These are phyloP conservation scores for Fabriciana adippe DNA, from an alignment of 2,888 invertebrate species.

Conservation along the genomic window DNA sequence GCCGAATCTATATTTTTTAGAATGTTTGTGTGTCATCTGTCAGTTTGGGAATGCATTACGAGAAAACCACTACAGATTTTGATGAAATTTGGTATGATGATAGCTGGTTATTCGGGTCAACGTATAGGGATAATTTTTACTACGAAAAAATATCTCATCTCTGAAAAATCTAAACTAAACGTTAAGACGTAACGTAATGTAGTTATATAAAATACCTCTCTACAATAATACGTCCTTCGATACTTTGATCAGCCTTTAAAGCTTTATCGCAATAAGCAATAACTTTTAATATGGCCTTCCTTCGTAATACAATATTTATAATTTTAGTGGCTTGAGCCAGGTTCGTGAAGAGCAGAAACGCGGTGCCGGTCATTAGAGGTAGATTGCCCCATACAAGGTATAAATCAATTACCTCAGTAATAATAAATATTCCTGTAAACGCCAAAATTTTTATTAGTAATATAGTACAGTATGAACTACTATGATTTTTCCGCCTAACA, in stretches of 20 bases:
- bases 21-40: no score
- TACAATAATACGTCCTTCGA: conserved; percentile 56
- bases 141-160: no score
- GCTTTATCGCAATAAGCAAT: conserved; percentile 53
- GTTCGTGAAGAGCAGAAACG: conserved; percentile 74
- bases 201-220: conserved; percentile 51
- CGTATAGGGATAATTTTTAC: no score
- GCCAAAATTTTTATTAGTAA: neutral
- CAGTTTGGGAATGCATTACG: no score
- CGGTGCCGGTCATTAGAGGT: conserved; percentile 70
- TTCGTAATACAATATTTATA: conserved; percentile 56
- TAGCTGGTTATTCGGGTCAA: no score
- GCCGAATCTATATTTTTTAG: no score
- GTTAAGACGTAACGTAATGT: neutral
- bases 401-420: conserved; percentile 74
- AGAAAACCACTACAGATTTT: no score
- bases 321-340: conserved; percentile 70
- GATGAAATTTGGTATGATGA: no score
- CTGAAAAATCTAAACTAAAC: no score
- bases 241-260: conserved; percentile 45
- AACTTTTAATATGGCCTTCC: conserved; percentile 52
- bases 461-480: neutral
- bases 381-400: conserved; percentile 73
- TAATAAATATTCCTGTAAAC: conserved; percentile 62
- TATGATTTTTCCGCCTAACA: neutral